These are phyloP conservation scores for Helicoverpa assulta DNA, from an alignment of 2,888 invertebrate species.

Conservation along the genomic window DNA sequence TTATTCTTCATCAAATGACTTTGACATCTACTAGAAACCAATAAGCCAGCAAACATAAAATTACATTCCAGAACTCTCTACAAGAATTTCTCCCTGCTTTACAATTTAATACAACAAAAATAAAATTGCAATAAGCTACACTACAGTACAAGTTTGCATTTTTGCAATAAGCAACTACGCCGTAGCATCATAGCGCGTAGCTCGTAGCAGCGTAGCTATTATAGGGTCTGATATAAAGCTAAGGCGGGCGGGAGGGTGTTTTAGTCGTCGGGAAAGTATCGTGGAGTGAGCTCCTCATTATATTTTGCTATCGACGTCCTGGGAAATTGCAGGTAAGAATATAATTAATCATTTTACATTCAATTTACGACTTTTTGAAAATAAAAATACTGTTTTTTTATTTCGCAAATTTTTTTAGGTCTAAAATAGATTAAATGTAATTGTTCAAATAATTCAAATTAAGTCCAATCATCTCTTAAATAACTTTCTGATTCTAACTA, in stretches of 20 bases:
- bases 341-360: neutral
- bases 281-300: slow-evolving; percentile 3
- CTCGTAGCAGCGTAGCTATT: slow-evolving; percentile 26
- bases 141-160: neutral
- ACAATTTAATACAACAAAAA: neutral
- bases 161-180: slow-evolving; percentile 7
- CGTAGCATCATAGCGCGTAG: slow-evolving; percentile 20
- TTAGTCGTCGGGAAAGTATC: slow-evolving; percentile 13
- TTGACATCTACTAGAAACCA: no score
- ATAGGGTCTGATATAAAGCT: slow-evolving; percentile 28
- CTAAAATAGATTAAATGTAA: no score
- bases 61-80: fast-evolving
- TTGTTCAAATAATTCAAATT: no score
- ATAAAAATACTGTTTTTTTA: neutral
- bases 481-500: no score
- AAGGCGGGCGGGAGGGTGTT: slow-evolving; percentile 16
- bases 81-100: neutral
- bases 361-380: neutral
- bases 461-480: no score
- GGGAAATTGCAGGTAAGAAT: slow-evolving; percentile 25
- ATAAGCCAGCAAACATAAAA: neutral
- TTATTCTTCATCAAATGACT: no score
- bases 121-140: slow-evolving; percentile 19
- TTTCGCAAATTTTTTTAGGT: no score
- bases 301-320: slow-evolving; percentile 6